These are phyloP conservation scores for Andricus quercusramuli DNA, from an alignment of 2,888 invertebrate genomes.

Conservation along the genomic window DNA sequence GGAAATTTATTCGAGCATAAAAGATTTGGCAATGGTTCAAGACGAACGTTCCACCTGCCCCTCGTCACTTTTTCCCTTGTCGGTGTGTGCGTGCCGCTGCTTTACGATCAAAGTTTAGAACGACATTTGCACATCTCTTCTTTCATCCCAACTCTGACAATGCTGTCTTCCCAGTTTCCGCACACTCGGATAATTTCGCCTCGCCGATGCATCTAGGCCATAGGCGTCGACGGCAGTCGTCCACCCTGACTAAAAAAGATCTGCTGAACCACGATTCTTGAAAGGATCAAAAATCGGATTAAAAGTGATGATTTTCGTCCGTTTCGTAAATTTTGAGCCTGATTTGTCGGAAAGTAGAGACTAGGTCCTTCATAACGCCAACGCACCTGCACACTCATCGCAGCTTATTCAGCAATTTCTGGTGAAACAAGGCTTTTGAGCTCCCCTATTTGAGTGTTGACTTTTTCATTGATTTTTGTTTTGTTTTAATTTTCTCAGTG, in stretches of 20 bases:
- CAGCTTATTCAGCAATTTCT: no score
- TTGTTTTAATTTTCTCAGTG: no score
- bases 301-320: no score
- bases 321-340: no score
- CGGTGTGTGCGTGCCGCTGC: slow-evolving; percentile 58
- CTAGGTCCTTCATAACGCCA: no score
- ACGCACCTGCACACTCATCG: no score
- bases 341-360: no score
- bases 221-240: not conserved
- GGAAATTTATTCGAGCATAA: slow-evolving; percentile 76
- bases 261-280: no score
- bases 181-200: not conserved
- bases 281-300: no score
- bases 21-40: slow-evolving; percentile 77
- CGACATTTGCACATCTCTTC: slow-evolving; percentile 71
- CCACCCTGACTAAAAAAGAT: not conserved
- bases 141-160: slow-evolving; percentile 52
- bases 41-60: slow-evolving; percentile 64
- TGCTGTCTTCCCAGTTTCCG: slow-evolving; percentile 12
- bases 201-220: not conserved
- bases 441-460: no score
- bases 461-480: no score
- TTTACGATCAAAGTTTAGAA: slow-evolving; percentile 75
- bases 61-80: slow-evolving; percentile 39
- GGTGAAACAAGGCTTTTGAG: no score